Percentiles rank a stretch among this genome's conserved stretches.
Evolutionary conservation across 2,888 invertebrate genomes (phyloP).

Genomic region (Chrysolina haemoptera): DNA sequence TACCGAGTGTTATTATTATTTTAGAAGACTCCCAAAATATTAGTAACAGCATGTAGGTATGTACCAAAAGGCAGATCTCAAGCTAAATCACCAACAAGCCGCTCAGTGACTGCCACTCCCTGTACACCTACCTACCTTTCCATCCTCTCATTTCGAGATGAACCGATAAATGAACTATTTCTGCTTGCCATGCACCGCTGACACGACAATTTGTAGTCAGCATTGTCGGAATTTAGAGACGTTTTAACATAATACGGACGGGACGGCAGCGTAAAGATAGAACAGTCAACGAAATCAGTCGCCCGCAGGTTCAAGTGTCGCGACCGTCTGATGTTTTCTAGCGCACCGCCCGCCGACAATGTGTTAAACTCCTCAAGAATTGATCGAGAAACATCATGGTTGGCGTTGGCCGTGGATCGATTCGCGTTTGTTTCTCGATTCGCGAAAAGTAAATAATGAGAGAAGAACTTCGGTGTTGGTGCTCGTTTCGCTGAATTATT

Average conservation of each 20-base stretch:
- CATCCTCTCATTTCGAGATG: neutral
- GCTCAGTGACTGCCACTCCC: neutral
- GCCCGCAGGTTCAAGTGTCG: slow-evolving; percentile 34
- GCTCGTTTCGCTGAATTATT: slow-evolving; percentile 13
- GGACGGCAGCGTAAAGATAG: slow-evolving; percentile 45
- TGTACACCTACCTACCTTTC: neutral
- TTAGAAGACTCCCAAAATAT: no score
- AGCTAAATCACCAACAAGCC: no score
- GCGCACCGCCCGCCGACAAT: slow-evolving; percentile 24
- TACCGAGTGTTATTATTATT: no score
- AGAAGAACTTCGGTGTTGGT: neutral
- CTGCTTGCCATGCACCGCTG: slow-evolving; percentile 22
- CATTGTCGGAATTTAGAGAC: slow-evolving; percentile 44
- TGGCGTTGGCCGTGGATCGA: neutral
- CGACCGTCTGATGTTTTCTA: slow-evolving; percentile 23
- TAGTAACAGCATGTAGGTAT: no score
- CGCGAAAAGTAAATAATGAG: neutral
- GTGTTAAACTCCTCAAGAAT: slow-evolving; percentile 39
- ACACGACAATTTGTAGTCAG: slow-evolving; percentile 44
- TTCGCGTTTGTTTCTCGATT: neutral
- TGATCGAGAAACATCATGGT: slow-evolving; percentile 29
- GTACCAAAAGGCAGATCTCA: no score
- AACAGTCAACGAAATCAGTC: slow-evolving; percentile 33
- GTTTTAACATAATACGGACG: slow-evolving; percentile 38
- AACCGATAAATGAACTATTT: slow-evolving; percentile 28